These are phyloP conservation scores for Capra hircus DNA, from an alignment of 2,113 vertebrate species.

Conservation along the genomic window DNA sequence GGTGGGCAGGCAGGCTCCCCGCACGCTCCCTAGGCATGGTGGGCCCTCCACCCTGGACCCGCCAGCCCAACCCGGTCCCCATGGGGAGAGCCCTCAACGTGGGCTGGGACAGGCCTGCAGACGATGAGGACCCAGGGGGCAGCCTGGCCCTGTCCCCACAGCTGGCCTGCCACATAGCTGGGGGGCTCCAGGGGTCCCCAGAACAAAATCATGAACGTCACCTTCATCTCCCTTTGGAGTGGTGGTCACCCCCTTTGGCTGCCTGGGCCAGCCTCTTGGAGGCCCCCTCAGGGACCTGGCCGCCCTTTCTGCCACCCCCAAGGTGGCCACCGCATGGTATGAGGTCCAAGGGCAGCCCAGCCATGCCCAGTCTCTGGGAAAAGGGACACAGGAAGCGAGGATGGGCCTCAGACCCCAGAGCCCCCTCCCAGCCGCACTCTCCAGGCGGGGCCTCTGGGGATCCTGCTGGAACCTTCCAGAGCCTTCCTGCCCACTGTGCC, in stretches of 20 bases:
- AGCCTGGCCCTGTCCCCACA: accelerated
- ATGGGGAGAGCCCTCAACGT: accelerated
- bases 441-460: background rate
- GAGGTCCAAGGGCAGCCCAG: accelerated
- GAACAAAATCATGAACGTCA: accelerated
- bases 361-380: accelerated
- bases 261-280: accelerated
- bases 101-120: background rate
- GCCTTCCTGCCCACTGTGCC: accelerated
- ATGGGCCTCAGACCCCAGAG: accelerated
- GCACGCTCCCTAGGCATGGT: accelerated
- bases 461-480: background rate
- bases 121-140: accelerated
- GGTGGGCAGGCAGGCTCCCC: accelerated
- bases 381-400: background rate
- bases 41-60: background rate
- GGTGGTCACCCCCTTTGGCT: too few species aligned
- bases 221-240: accelerated
- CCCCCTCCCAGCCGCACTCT: background rate
- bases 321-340: accelerated
- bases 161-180: accelerated
- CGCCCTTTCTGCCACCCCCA: accelerated
- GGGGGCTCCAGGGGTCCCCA: accelerated
- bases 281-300: background rate
- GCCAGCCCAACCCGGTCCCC: accelerated